A percentile compares a stretch with the other conserved stretches of the same genome.
These are phyloP conservation scores for Aphelinus certus DNA, from an alignment of 1,140 invertebrate genomes.

Conservation along the genomic window DNA sequence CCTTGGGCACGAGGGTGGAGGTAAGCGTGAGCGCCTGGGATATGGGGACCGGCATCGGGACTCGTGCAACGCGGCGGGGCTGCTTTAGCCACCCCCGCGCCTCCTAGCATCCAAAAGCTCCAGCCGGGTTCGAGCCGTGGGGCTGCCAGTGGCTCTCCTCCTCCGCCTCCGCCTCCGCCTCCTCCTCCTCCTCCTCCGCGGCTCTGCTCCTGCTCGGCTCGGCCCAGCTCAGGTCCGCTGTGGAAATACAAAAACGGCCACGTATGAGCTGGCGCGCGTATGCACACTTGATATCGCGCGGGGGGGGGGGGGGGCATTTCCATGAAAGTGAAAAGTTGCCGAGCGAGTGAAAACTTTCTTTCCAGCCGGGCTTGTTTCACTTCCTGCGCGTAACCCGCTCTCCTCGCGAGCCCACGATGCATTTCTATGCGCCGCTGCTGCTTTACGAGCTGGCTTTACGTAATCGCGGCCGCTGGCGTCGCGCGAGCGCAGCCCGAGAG, in stretches of 20 bases:
- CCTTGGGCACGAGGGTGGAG: slow-evolving; percentile 64
- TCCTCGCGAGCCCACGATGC: slow-evolving; percentile 33
- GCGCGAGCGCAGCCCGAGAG: not conserved
- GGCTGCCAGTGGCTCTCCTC: slow-evolving; percentile 16
- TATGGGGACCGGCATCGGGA: slow-evolving; percentile 66
- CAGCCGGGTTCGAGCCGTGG: slow-evolving; percentile 44
- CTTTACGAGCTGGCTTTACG: slow-evolving; percentile 36
- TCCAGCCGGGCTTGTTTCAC: slow-evolving; percentile 62
- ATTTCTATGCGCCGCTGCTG: slow-evolving; percentile 38
- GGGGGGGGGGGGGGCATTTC: slow-evolving; percentile 4
- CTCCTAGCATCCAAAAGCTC: slow-evolving; percentile 64
- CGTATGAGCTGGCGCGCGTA: no score
- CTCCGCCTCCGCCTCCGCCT: slow-evolving; percentile 37
- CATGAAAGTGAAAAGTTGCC: slow-evolving; percentile 63
- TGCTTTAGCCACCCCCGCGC: slow-evolving; percentile 64
- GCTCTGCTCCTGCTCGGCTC: slow-evolving; percentile 16
- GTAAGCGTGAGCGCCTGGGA: slow-evolving; percentile 62
- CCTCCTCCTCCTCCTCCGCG: slow-evolving; percentile 7
- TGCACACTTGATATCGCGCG: no score
- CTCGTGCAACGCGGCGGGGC: slow-evolving; percentile 65
- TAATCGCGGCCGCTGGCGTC: slow-evolving; percentile 27
- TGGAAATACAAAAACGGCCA: no score
- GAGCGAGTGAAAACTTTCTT: slow-evolving; percentile 65
- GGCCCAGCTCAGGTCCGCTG: no score
- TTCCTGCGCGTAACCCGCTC: slow-evolving; percentile 63